A percentile compares a stretch with the other conserved stretches of the same genome.
Evolutionary conservation across 1,140 invertebrate genomes (phyloP).

Genomic region (Lethocerus indicus): DNA sequence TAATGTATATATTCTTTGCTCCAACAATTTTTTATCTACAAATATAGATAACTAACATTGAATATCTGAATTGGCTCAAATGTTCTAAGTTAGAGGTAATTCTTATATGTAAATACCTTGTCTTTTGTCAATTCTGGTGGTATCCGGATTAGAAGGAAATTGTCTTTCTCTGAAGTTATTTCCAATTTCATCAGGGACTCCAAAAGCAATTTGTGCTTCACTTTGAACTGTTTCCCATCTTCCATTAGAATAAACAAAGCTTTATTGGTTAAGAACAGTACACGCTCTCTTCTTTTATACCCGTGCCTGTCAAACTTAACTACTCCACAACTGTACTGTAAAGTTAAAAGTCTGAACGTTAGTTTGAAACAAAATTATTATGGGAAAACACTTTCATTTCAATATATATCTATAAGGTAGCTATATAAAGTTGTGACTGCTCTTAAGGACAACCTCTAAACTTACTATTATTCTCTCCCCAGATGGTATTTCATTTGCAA

Average conservation of each 20-base stretch:
- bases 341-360: no score
- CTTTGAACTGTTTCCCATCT: constrained; percentile 58
- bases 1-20: no score
- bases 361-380: no score
- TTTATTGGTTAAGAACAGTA: constrained; percentile 55
- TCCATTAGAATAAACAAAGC: constrained; percentile 49
- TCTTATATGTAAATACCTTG: constrained; percentile 34
- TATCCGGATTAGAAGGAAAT: constrained; percentile 56
- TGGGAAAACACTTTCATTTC: no score
- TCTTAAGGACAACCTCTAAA: constrained; percentile 7
- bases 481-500: constrained; percentile 30
- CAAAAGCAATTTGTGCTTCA: constrained; percentile 63
- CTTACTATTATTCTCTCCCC: constrained; percentile 48
- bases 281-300: constrained; percentile 64
- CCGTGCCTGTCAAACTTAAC: constrained; percentile 81
- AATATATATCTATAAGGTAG: no score
- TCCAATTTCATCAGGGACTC: constrained; percentile 48
- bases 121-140: constrained; percentile 68
- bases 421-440: no score
- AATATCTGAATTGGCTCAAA: no score
- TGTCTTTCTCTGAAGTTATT: constrained; percentile 55
- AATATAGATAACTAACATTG: no score
- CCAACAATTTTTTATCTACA: no score
- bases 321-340: constrained; percentile 57
- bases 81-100: no score